Evolutionary conservation across 1,140 invertebrate genomes (phyloP).

Genomic region (Bathynomus jamesi): DNA sequence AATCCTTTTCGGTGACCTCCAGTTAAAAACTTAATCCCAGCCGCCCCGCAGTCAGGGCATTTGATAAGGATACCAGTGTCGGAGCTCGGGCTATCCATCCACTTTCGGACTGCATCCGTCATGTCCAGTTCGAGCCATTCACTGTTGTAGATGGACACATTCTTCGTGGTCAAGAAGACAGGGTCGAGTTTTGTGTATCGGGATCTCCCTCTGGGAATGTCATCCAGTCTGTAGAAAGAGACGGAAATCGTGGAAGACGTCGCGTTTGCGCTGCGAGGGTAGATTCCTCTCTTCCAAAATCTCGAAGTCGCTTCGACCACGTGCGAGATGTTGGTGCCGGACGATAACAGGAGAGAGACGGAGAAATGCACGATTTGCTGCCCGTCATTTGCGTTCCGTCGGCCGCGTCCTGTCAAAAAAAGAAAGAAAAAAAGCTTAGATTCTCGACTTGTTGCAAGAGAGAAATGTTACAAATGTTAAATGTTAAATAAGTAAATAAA

Average conservation of each 20-base stretch:
- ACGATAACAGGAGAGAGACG: slow-evolving; percentile 3
- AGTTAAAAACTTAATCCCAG: slow-evolving; percentile 13
- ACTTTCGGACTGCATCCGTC: slow-evolving; percentile 46
- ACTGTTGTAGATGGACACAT: background rate
- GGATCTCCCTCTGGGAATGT: slow-evolving; percentile 9
- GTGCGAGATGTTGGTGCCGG: background rate
- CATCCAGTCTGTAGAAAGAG: slow-evolving; percentile 7
- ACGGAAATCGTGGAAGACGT: background rate
- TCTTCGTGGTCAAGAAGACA: background rate
- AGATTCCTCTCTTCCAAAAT: slow-evolving; percentile 13
- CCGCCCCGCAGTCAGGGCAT: slow-evolving; percentile 43
- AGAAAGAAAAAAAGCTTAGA: background rate
- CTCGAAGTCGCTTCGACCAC: slow-evolving; percentile 8
- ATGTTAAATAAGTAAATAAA: background rate
- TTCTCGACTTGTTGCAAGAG: background rate
- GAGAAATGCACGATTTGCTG: slow-evolving; percentile 15
- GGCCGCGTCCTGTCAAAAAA: slow-evolving; percentile 8
- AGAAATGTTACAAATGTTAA: background rate
- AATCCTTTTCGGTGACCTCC: background rate
- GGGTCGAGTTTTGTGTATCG: slow-evolving; percentile 1
- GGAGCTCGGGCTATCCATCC: slow-evolving; percentile 44
- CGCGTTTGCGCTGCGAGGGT: background rate
- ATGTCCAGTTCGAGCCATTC: slow-evolving; percentile 53
- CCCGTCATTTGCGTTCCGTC: slow-evolving; percentile 5
- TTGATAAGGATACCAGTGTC: slow-evolving; percentile 50